Base-by-base conservation (phyloP, 1,140 invertebrate genomes). In the Hylaeus volcanicus region DNA sequence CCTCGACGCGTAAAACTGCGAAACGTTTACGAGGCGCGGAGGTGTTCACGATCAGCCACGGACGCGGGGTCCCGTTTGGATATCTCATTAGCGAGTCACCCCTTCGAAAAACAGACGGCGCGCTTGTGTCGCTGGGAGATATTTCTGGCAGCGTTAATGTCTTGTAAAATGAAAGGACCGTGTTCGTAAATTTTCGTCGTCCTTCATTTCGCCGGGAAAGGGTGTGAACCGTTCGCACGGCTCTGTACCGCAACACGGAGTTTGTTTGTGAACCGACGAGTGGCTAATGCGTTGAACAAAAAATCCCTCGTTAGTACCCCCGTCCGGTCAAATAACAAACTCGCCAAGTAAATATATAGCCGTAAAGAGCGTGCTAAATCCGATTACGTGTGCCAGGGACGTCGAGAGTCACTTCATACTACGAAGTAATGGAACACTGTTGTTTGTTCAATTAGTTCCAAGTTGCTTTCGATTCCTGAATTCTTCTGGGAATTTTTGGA, bases 1-100 rank as follows among this genome's bases (percentile, higher is more conserved):
- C 48, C 48, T 15, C 53, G 73, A 55, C n/a, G 39, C 73, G 26
- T 85, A 85, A 85, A 86, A 73, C 69, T 60, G 55, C 61, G 45
- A 26, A 60, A 78, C 80, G 61, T 86, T 86, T 86, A 86, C 63
- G 73, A 84, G 65, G 65, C 9, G 41, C 61, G 56, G 41, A 81
- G 41, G 80, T 43, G 80, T 51, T 76, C 69, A 70, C 60, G 71
- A 85, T 86, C 74, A 60, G 37, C 43, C 63, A 39, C 4, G n/a
- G 58, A 37, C 71, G 5, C 39, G 58, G 66, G 12, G 53, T 65
- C 58, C 65, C 69, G n/a, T 85, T 85, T 74, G 69, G 43, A 74
- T 41, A 60, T 85, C 78, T 85, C 79, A 85, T 85, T 85, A 85
- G 83, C 73, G 66, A 48, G 53, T 5, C 61, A 75, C 65, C 74